Conservation (phyloP, 1,140 invertebrate genomes). For the Orchestia grillus region DNA sequence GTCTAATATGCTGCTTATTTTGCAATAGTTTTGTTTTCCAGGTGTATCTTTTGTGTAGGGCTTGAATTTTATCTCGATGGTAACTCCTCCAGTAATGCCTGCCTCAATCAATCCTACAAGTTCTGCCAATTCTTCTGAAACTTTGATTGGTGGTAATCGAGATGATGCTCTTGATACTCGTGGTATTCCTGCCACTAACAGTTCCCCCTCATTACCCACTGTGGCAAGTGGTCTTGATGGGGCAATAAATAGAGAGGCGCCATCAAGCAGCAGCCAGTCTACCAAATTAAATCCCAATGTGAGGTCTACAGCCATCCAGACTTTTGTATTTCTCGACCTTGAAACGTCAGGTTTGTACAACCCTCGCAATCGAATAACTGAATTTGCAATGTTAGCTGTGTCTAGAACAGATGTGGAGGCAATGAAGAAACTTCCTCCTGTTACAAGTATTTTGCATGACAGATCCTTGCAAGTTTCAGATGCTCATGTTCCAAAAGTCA, state of each 20-base stretch:
- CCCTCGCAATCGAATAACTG: not conserved
- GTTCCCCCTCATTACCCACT: not conserved
- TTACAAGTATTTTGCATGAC: not conserved
- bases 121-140: not conserved
- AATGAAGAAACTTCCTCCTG: not conserved
- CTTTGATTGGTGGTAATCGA: no score
- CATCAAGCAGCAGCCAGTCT: not conserved
- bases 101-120: not conserved
- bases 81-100: not conserved
- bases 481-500: not conserved
- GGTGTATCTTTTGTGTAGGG: not conserved
- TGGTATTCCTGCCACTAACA: no score
- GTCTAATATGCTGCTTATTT: not conserved
- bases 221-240: not conserved
- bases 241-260: not conserved
- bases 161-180: no score
- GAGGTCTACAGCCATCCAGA: not conserved
- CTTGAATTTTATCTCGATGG: not conserved
- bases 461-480: not conserved
- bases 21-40: not conserved
- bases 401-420: not conserved
- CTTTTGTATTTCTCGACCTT: conserved; percentile 5
- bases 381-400: conserved; percentile 4
- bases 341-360: not conserved
- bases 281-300: not conserved